phyloP scores from a whole-genome alignment of 2,113 vertebrate species.

The Daubentonia madagascariensis region DNA sequence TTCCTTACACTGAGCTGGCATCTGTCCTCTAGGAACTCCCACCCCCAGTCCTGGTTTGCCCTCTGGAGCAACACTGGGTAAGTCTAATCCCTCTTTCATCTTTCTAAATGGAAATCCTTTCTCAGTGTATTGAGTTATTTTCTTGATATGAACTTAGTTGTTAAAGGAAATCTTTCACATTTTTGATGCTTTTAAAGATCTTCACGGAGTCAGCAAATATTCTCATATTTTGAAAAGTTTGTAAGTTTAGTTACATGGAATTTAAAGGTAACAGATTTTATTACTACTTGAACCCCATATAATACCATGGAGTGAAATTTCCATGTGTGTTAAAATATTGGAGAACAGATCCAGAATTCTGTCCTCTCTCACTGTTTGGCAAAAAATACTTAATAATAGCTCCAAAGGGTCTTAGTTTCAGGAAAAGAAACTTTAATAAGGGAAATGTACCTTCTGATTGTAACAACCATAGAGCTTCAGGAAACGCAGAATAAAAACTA shows the following conservation, averaged over 20 bases:
- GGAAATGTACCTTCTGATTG: neutral
- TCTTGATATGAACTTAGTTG: neutral
- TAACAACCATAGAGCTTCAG: neutral
- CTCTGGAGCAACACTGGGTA: neutral
- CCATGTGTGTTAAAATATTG: neutral
- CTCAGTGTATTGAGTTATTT: neutral
- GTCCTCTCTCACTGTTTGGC: neutral
- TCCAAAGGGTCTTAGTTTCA: conserved; percentile 4
- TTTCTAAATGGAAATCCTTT: conserved; percentile 53
- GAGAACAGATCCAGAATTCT: neutral
- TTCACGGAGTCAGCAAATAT: conserved; percentile 19
- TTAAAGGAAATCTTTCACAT: conserved; percentile 38
- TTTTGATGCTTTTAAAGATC: conserved; percentile 28
- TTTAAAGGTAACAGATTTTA: conserved; percentile 15
- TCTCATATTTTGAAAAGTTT: conserved; percentile 42
- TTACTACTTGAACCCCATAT: neutral
- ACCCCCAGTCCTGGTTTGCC: neutral
- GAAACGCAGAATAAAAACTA: conserved; percentile 45
- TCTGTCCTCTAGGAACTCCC: neutral
- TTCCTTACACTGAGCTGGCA: neutral
- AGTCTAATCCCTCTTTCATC: conserved; percentile 1
- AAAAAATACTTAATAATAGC: neutral
- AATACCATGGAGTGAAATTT: neutral
- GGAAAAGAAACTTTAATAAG: neutral
- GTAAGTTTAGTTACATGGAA: neutral